Conservation (phyloP, 2,888 invertebrate genomes). For the Calliscelio sp. region DNA sequence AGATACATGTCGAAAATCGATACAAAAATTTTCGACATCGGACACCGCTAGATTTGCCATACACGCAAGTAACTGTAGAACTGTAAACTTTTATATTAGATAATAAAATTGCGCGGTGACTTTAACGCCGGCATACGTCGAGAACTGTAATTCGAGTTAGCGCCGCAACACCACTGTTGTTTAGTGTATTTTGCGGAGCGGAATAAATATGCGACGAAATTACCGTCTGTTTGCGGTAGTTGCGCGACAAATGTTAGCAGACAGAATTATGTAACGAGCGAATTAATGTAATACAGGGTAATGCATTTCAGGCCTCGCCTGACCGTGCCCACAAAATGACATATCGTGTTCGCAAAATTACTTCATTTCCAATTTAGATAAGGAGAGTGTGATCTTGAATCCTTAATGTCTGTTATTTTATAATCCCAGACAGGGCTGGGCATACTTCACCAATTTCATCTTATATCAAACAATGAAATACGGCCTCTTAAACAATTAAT, state of each 20-base stretch:
- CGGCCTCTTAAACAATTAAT: too few relatives aligned
- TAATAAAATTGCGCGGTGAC: conserved; percentile 8
- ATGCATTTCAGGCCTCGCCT: conserved; percentile 66
- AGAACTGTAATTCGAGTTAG: conserved; percentile 10
- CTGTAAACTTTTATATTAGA: background rate
- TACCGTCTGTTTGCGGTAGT: conserved; percentile 43
- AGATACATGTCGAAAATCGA: too few relatives aligned
- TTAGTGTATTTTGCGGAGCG: background rate
- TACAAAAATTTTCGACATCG: too few relatives aligned
- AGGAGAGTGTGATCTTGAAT: conserved; percentile 38
- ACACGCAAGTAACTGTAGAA: background rate
- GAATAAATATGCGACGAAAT: conserved; percentile 41
- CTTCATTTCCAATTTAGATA: conserved; percentile 65
- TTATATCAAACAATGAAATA: too few relatives aligned
- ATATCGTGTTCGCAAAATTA: conserved; percentile 63
- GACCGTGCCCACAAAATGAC: conserved; percentile 65
- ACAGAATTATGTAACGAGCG: conserved; percentile 51
- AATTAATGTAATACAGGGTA: conserved; percentile 55
- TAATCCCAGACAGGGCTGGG: too few relatives aligned
- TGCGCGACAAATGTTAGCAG: conserved; percentile 37
- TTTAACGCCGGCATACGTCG: conserved; percentile 1
- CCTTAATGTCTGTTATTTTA: too few relatives aligned
- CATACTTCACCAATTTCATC: too few relatives aligned
- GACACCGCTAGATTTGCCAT: background rate
- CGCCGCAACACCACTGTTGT: conserved; percentile 19